Conservation (phyloP, 2,888 invertebrate species). For the Cheilosia soror region DNA sequence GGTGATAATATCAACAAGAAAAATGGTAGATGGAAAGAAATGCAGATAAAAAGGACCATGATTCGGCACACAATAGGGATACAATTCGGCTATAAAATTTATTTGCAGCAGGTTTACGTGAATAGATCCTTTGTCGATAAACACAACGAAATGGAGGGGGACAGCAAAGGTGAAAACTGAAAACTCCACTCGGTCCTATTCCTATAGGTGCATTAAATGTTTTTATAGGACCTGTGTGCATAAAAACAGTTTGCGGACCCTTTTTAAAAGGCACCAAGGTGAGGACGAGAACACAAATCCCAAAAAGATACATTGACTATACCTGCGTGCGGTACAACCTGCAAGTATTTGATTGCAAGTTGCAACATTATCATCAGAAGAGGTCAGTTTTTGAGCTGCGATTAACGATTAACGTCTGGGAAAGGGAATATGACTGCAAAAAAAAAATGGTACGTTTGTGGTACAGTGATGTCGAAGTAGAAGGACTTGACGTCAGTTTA, state of each 20-base stretch:
- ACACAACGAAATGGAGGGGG: slow-evolving; percentile 8
- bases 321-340: slow-evolving; percentile 39
- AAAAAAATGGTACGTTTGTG: slow-evolving; percentile 16
- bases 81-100: slow-evolving; percentile 78
- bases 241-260: slow-evolving; percentile 34
- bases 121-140: slow-evolving; percentile 65
- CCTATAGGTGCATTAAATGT: slow-evolving; percentile 41
- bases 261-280: background rate
- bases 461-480: background rate
- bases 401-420: slow-evolving; percentile 50
- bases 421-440: slow-evolving; percentile 40
- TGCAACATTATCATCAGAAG: slow-evolving; percentile 29
- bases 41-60: slow-evolving; percentile 10
- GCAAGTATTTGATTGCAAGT: slow-evolving; percentile 38
- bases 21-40: slow-evolving; percentile 32
- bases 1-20: slow-evolving; percentile 76
- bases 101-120: slow-evolving; percentile 78
- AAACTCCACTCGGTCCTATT: slow-evolving; percentile 12
- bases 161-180: slow-evolving; percentile 15
- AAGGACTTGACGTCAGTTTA: slow-evolving; percentile 44
- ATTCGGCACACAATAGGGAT: slow-evolving; percentile 60
- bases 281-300: slow-evolving; percentile 10
- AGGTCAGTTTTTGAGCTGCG: slow-evolving; percentile 45
- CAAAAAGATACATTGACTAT: slow-evolving; percentile 19
- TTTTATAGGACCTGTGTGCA: slow-evolving; percentile 55